phyloP scores from a whole-genome alignment of 2,113 vertebrate species.

The Lathamus discolor region DNA sequence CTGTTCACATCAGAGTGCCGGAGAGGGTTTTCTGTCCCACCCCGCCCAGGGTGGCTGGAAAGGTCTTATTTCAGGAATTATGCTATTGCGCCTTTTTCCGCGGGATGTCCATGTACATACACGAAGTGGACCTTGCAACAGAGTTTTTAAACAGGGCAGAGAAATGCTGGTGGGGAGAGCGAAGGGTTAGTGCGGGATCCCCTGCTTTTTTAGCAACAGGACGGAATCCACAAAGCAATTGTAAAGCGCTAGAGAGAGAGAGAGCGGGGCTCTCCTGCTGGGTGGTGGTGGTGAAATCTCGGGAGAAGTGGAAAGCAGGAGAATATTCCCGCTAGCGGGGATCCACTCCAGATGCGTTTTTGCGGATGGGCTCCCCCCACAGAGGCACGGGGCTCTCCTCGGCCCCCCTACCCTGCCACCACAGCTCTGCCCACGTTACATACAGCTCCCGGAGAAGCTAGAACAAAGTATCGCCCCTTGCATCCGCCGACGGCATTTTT shows the following conservation, averaged over 20 bases:
- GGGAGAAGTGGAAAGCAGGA: background rate
- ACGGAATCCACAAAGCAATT: background rate
- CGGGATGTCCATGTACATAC: background rate
- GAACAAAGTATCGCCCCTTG: background rate
- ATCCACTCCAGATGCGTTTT: background rate
- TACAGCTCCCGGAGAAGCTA: background rate
- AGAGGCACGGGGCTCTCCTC: background rate
- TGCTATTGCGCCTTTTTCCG: background rate
- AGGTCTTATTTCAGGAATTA: background rate
- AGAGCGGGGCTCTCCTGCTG: background rate
- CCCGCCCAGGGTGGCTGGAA: background rate
- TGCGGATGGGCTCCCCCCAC: background rate
- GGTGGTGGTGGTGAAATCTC: background rate
- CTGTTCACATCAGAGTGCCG: background rate
- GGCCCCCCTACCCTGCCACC: background rate
- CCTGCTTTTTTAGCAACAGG: background rate
- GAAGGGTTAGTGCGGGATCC: background rate
- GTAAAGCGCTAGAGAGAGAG: background rate
- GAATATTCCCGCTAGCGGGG: background rate
- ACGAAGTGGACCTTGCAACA: background rate
- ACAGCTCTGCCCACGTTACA: background rate
- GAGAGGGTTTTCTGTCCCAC: background rate
- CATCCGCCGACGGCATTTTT: constrained; percentile 12
- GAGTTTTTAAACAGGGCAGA: background rate
- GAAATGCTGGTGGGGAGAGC: background rate